These are phyloP conservation scores for Lacerta agilis DNA, from an alignment of 2,797 vertebrate species.

Conservation along the genomic window DNA sequence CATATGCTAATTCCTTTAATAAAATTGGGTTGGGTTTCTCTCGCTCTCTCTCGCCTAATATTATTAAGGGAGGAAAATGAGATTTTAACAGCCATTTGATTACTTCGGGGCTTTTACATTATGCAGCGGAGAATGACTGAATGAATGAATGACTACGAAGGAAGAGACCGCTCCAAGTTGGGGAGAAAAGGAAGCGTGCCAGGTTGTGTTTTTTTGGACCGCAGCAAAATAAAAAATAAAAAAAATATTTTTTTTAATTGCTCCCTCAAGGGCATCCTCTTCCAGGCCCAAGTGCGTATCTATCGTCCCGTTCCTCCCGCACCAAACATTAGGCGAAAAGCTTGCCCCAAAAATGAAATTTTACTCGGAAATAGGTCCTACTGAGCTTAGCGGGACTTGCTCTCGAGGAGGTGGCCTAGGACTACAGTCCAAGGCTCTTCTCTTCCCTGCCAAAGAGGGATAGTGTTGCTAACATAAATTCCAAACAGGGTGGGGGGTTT, in stretches of 20 bases:
- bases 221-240: neutral
- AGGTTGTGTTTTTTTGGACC: too few relatives aligned
- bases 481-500: neutral
- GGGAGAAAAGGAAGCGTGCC: neutral
- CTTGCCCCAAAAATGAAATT: neutral
- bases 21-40: neutral
- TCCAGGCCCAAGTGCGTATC: too few relatives aligned
- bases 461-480: neutral
- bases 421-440: neutral
- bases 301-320: neutral
- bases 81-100: constrained; percentile 75
- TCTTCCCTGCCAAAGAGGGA: neutral
- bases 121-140: neutral
- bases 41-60: constrained; percentile 54
- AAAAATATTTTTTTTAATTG: neutral
- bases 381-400: neutral
- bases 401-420: neutral
- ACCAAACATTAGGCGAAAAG: neutral
- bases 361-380: neutral
- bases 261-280: neutral
- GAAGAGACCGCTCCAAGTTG: neutral
- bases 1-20: constrained; percentile 72
- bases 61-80: constrained; percentile 76
- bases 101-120: constrained; percentile 55
- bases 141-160: neutral